phyloP scores from a whole-genome alignment of 1,140 invertebrate species.

The Nautilus pompilius region DNA sequence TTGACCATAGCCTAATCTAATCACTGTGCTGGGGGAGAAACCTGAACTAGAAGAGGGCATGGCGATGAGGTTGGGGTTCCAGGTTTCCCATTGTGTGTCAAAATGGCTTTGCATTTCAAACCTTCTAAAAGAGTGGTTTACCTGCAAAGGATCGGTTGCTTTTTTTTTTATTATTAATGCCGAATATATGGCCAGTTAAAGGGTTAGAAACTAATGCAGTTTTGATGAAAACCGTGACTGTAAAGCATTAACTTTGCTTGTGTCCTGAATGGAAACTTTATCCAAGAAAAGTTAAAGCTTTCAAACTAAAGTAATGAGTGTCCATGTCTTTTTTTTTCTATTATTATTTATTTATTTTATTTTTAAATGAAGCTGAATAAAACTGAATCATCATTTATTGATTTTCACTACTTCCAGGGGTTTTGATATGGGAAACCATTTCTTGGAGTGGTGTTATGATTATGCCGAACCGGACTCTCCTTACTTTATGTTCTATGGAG shows the following conservation, averaged over 20 bases:
- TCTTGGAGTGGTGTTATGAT: slow-evolving; percentile 91
- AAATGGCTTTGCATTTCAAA: no score
- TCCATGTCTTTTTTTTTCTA: not conserved
- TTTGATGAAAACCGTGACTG: not conserved
- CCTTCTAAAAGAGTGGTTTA: no score
- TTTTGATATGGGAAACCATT: slow-evolving; percentile 95
- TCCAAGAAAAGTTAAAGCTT: not conserved
- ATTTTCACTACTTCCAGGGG: slow-evolving; percentile 59
- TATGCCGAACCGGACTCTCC: slow-evolving; percentile 77
- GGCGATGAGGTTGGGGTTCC: no score
- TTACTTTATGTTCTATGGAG: slow-evolving; percentile 68
- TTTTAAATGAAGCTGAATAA: not conserved
- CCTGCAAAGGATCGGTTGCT: no score
- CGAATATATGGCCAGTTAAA: no score
- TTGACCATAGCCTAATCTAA: no score
- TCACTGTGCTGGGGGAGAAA: no score
- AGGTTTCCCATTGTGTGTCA: no score
- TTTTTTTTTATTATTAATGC: no score
- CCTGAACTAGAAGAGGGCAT: no score
- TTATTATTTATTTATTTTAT: slow-evolving; percentile 8
- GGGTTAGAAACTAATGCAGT: no score
- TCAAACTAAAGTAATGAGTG: not conserved
- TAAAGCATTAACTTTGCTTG: not conserved
- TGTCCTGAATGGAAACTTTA: not conserved
- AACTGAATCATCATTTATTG: not conserved